Base-by-base conservation (phyloP, 2,113 vertebrate species). In the Antechinus stuartii region DNA sequence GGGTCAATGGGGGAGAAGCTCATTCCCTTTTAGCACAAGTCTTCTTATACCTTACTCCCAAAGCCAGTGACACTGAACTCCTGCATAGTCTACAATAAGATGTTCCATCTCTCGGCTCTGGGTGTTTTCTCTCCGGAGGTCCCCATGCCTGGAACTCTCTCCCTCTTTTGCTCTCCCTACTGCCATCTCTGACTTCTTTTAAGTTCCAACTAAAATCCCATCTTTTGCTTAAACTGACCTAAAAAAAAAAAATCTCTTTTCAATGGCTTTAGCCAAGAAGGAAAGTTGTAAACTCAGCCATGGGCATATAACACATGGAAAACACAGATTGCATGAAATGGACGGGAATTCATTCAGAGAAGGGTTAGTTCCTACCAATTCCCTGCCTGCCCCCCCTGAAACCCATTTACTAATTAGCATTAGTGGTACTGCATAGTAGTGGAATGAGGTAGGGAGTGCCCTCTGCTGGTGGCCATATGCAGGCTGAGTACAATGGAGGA, bases 401-500 rank as follows among this genome's bases (percentile, higher is more conserved):
- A 42, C 47, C 30, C 35, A 76, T 35, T 42, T 22, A 52, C 0
- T 2, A 90, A 24, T 10, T 14, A 52, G 42, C 3, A 14, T 50
- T 50, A 27, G 12, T 27, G 27, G 47, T 14, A 26, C 49, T 90
- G 27, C 90, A 25, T 90, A 27, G 24, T 14, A 12, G 23, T n/a
- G 42, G 91, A 91, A 89, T 0, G 95, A 91, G 92, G 68, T 2
- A 22, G 1, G 27, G 30, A 91, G 92, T 35, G 68, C 94, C 96
- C 96, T 96, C 95, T 97, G 91, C 95, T 95, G 95, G 95, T 95
- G 49, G 23, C 24, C 47, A 11, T 89, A 9, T 42, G 54, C 47
- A 94, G 76, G 91, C 68, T 14, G 8, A 0, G 68, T n/a, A n/a
- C n/a, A 22, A 90, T 30, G 47, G 49, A 90, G 90, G 22, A 49